Evolutionary conservation across 2,113 vertebrate species (phyloP).

Genomic region (Corythornis vintsioides): DNA sequence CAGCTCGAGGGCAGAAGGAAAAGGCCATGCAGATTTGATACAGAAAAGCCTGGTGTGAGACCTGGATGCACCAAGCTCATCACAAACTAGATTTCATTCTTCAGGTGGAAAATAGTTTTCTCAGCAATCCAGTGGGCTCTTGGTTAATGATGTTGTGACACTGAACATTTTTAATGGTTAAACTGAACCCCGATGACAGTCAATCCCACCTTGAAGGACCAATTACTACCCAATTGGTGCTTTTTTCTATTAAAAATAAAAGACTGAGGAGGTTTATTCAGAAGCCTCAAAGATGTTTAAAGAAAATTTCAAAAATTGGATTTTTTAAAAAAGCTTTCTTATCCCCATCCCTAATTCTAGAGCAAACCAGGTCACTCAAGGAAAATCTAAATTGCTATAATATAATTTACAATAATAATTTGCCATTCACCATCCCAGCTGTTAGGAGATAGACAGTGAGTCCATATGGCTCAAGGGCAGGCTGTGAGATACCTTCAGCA

Average conservation of each 20-base stretch:
- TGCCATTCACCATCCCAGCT: not conserved
- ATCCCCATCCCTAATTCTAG: not conserved
- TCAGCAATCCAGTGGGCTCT: not conserved
- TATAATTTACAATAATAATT: conserved; percentile 17
- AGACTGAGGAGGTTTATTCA: not conserved
- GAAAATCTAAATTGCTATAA: not conserved
- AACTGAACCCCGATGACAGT: not conserved
- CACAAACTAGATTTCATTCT: not conserved
- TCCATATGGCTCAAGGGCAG: not conserved
- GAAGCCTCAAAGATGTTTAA: not conserved
- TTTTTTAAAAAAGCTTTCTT: not conserved
- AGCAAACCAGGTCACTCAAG: not conserved
- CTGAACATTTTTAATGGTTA: not conserved
- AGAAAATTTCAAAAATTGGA: not conserved
- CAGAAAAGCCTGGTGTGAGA: not conserved
- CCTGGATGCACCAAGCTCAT: not conserved
- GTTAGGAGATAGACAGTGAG: not conserved
- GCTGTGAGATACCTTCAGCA: conserved; percentile 3
- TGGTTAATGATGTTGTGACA: not conserved
- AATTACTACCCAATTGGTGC: not conserved
- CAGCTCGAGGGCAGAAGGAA: not conserved
- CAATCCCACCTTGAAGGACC: not conserved
- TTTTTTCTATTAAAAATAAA: not conserved
- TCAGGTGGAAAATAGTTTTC: not conserved
- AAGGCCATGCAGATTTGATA: not conserved